Evolutionary conservation across 2,113 vertebrate genomes (phyloP), one percentile per base, ranked within the genome.

Genomic region (Copsychus sechellarum): DNA sequence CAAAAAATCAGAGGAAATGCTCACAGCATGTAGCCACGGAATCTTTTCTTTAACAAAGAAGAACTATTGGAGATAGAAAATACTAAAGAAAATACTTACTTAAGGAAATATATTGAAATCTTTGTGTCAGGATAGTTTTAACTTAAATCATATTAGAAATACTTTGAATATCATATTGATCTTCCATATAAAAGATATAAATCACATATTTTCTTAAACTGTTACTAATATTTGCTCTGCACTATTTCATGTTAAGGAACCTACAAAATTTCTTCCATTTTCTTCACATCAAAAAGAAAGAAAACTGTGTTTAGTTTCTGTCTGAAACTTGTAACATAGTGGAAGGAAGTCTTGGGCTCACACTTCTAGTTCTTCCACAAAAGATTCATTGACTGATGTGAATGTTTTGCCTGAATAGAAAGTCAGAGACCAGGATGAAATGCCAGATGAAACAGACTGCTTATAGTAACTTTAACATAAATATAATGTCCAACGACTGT

Each of bases 361-460:
- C 70, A 65, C 20, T 87, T 93, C 11, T 11, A 89, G 65, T 43
- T 92, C 36, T 89, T 83, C 58, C 78, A 85, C 91, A 90, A 34
- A 93, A 87, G 33, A 87, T 16, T 78, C 60, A 72, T 79, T 95
- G 69, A 81, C 61, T 82, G 53, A 93, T 93, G 48, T 28, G n/a
- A 71, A 48, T 72, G 25, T 57, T 95, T 92, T 72, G 25, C 48
- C 62, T 79, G 53, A 93, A 81, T 24, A 81, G 40, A 81, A 91
- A 91, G 81, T 69, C 61, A 34, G 53, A 86, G 7, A 70, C 48
- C 17, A 61, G 48, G 31, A 34, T 36, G 6, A 92, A 79, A 67
- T 72, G 36, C 43, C 66, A 74, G n/a, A 76, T 76, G 43, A 93
- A 90, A 80, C 50, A 86, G 61, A 45, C 20, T 57, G 25, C 61